Percentiles rank a stretch among this genome's conserved stretches.
phyloP scores from a whole-genome alignment of 2,113 vertebrate species.

The Chaetodon auriga region DNA sequence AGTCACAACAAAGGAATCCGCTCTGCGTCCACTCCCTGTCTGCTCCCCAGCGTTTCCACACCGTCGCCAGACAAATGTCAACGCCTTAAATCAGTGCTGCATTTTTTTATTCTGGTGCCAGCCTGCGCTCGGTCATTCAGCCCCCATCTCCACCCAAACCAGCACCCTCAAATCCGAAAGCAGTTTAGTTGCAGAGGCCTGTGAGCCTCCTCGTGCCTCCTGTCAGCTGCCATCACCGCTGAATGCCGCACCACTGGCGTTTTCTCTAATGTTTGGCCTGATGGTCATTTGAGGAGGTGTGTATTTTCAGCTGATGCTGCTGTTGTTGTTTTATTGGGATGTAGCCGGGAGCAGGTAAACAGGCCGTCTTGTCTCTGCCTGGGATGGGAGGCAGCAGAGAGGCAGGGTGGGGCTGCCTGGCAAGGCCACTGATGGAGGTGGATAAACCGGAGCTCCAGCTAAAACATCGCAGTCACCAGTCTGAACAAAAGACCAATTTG shows the following conservation, averaged over 20 bases:
- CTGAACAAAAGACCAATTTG: conserved; percentile 38
- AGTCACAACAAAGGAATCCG: conserved; percentile 83
- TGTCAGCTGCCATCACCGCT: not conserved
- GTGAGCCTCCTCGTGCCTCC: not conserved
- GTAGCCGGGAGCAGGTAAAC: conserved; percentile 43
- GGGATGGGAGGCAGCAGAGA: conserved; percentile 17
- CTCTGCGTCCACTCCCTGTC: conserved; percentile 66
- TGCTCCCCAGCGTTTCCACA: not conserved
- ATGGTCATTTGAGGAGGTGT: rapidly evolving
- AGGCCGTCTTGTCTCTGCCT: conserved; percentile 43
- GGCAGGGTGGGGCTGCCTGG: conserved; percentile 75
- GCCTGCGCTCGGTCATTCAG: not conserved
- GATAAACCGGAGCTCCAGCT: conserved; percentile 25
- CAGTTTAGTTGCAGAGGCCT: conserved; percentile 8
- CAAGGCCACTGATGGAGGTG: conserved; percentile 50
- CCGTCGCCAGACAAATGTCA: not conserved
- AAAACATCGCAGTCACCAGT: not conserved
- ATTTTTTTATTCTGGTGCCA: not conserved
- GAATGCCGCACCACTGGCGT: not conserved
- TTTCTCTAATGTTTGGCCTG: not conserved
- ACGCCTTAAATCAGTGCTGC: not conserved
- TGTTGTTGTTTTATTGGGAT: conserved; percentile 8
- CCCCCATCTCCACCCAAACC: conserved; percentile 22
- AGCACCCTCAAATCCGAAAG: conserved; percentile 1
- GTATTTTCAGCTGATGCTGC: not conserved